Evolutionary conservation across 2,888 invertebrate species (phyloP), one percentile per base, ranked within the genome.

Genomic region (Pycnomerus fuliginosus): DNA sequence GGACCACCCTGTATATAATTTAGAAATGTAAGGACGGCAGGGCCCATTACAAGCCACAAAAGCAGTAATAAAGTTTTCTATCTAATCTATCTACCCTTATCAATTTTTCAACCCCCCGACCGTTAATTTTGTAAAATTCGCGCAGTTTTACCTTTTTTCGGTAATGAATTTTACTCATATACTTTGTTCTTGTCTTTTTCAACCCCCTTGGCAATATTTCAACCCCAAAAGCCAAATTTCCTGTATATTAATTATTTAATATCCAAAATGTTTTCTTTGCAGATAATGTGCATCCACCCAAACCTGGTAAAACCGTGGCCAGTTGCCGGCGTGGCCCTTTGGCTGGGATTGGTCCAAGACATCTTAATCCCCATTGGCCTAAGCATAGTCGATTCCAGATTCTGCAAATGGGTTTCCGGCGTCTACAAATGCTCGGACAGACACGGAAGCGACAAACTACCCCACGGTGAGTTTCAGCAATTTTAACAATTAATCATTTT

Each of bases 261-360:
- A 13, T 5, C 27, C 4, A 25, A 25, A 25, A 30, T 14, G 5
- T 4, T 48, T 48, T 48, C 27, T 11, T 66, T 67, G 3, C 67
- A 77, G 77, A 62, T 76, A 17, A 68, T 79, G 12, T 78, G 77
- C 36, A 71, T 79, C 45, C 74, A 75, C 48, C 77, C 78, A 2
- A 64, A 67, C 42, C 56, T 77, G 28, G 67, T 80, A 23, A 62
- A 68, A 10, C 73, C 74, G n/a, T 76, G 76, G 68, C 75, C 76
- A 48, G 76, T 78, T 0, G 74, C 79, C 25, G 77, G 76, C 37
- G 68, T 77, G 11, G 75, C 78, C 15, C 68, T 79, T 13, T 80
- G 80, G 78, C 58, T 80, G 32, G 78, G 79, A 1, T 58, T 80
- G 23, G 67, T 78, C 3, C 79, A 80, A 58, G 80, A 80, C 37